A percentile compares a stretch with the other conserved stretches of the same genome.
Conservation (phyloP, 2,797 vertebrate species). For the Rhinatrema bivittatum region DNA sequence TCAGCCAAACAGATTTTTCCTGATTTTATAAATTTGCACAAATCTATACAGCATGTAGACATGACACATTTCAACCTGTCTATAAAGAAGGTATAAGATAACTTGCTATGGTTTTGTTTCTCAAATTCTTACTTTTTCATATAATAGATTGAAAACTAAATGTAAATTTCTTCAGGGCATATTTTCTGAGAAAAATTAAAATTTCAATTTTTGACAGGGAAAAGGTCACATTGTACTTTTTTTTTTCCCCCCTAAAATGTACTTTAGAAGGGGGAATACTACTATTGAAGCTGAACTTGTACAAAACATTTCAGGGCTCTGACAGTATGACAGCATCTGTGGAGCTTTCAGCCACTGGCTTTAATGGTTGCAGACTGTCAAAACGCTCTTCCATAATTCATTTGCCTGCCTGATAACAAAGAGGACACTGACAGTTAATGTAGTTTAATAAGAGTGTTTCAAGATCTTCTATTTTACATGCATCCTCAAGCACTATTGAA, state of each 20-base stretch:
- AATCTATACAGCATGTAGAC: too few relatives aligned
- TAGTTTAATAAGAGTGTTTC: constrained; percentile 32
- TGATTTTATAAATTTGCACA: too few relatives aligned
- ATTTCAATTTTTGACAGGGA: not conserved
- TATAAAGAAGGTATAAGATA: too few relatives aligned
- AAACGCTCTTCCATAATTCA: constrained; percentile 38
- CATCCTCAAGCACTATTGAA: not conserved
- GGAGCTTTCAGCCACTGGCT: constrained; percentile 44
- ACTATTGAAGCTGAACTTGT: not conserved
- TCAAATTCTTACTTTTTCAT: too few relatives aligned
- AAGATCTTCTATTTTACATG: constrained; percentile 1
- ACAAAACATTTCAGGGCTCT: constrained; percentile 31
- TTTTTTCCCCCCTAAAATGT: too few relatives aligned
- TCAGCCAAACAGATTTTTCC: too few relatives aligned
- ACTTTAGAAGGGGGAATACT: constrained; percentile 26
- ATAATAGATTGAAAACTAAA: too few relatives aligned
- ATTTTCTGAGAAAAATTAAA: too few relatives aligned
- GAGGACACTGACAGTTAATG: constrained; percentile 31
- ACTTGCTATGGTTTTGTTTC: too few relatives aligned
- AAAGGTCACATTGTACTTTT: not conserved
- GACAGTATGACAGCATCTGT: constrained; percentile 50
- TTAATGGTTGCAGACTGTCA: constrained; percentile 54
- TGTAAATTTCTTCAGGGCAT: too few relatives aligned
- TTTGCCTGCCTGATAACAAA: constrained; percentile 31
- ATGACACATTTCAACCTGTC: too few relatives aligned